Conservation (phyloP, 2,888 invertebrate genomes). For the Rotaria macrura region DNA sequence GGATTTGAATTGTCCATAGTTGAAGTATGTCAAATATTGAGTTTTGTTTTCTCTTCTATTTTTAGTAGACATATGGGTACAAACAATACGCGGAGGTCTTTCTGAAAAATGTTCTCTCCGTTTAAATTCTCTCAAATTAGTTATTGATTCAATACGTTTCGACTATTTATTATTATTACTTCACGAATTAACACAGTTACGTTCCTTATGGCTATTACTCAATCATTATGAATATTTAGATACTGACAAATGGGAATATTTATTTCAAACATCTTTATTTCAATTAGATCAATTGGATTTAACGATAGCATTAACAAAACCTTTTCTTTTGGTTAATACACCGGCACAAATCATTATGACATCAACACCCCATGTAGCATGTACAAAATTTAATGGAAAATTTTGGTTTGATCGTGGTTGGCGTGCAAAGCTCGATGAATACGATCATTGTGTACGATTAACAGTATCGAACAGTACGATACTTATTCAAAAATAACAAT, state of each 20-base stretch:
- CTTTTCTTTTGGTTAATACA: neutral
- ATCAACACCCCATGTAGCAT: neutral
- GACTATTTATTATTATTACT: neutral
- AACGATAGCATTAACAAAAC: neutral
- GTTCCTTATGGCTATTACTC: neutral
- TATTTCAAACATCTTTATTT: neutral
- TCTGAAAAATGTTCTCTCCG: neutral
- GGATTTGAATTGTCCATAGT: no score
- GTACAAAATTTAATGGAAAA: neutral
- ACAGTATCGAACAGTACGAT: neutral
- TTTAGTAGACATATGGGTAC: neutral
- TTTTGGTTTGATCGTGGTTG: neutral
- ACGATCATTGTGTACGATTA: neutral
- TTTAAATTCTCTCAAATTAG: neutral
- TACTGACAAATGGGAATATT: neutral
- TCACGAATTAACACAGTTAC: neutral
- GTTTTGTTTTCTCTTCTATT: neutral
- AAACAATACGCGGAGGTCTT: neutral
- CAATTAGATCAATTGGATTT: slow-evolving; percentile 1
- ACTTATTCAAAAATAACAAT: neutral
- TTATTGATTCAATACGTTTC: neutral
- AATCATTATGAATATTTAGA: neutral
- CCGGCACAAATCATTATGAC: neutral
- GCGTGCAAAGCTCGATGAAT: neutral
- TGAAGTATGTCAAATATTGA: no score